Evolutionary conservation across 2,797 vertebrate genomes (phyloP).

Genomic region (Characodon lateralis): DNA sequence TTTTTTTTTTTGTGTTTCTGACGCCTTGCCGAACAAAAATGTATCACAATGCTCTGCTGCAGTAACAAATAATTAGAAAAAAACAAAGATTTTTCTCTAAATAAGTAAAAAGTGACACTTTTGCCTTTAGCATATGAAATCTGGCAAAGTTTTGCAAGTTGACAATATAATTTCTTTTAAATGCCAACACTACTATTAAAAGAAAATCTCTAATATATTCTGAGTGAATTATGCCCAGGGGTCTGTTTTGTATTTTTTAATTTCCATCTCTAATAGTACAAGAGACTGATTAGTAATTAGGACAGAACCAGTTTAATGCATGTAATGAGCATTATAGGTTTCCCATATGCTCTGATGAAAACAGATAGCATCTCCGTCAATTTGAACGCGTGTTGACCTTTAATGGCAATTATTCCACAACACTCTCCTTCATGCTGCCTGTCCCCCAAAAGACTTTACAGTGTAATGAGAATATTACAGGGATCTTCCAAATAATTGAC

Average conservation of each 20-base stretch:
- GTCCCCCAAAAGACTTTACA: constrained; percentile 73
- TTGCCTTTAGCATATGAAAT: constrained; percentile 19
- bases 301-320: constrained; percentile 73
- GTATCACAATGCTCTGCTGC: constrained; percentile 56
- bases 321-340: constrained; percentile 78
- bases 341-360: constrained; percentile 57
- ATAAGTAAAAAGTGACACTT: constrained; percentile 28
- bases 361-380: constrained; percentile 72
- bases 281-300: constrained; percentile 81
- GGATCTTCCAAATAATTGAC: constrained; percentile 78
- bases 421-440: constrained; percentile 62
- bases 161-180: constrained; percentile 43
- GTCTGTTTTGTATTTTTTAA: constrained; percentile 80
- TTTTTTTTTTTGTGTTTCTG: constrained; percentile 61
- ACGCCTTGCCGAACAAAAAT: constrained; percentile 65
- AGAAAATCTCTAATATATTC: constrained; percentile 69
- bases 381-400: constrained; percentile 79
- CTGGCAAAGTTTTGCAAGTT: constrained; percentile 40
- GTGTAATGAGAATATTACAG: constrained; percentile 73
- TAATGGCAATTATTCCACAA: constrained; percentile 71
- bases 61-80: constrained; percentile 57
- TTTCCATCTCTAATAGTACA: constrained; percentile 84
- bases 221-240: constrained; percentile 70
- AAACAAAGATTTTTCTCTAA: constrained; percentile 24
- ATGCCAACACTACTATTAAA: constrained; percentile 47